Evolutionary conservation across 2,113 vertebrate genomes (phyloP), one percentile per base, ranked within the genome.

Genomic region (Strix aluco): DNA sequence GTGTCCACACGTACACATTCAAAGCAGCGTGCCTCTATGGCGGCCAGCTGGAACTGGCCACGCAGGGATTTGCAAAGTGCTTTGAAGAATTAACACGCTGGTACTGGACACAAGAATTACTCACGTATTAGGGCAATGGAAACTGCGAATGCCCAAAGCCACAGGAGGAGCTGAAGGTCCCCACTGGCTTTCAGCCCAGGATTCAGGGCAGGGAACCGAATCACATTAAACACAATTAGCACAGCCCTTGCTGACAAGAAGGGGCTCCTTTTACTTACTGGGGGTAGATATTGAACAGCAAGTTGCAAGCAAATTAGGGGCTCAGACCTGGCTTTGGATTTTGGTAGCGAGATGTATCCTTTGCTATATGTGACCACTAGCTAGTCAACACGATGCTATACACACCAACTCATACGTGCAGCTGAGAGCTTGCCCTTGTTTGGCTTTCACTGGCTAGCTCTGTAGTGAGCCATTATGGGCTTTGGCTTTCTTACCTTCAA

Each of bases 11-110:
- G 46, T 29, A 51, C 17, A 14, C 49, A 4, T 63, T 57, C 34
- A 69, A 77, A 57, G 7, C 46, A 25, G 17, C 1, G 0, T 16
- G 71, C 51, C 25, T 38, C n/a, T 32, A 13, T 36, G 78, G 70
- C 13, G 3, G 93, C 90, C 95, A 96, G 92, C 95, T 95, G 90
- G 92, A 96, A 94, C 9, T 0, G 90, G 44, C 44, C 86, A 59
- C 5, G 0, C 15, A 47, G 89, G 95, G 96, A 96, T 95, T 96
- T 97, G 59, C 86, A 82, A n/a, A 73, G 59, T 70, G 83, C 74
- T 86, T 75, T 63, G 74, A 36, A 47, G 96, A 82, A 95, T 96
- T 96, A 97, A 63, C 91, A 83, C n/a, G 3, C 86, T 81, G 34
- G 54, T 80, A 49, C 1, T 6, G 81, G 63, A 81, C 8, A 7